phyloP scores from a whole-genome alignment of 2,888 invertebrate species.

The Agrochola macilenta region DNA sequence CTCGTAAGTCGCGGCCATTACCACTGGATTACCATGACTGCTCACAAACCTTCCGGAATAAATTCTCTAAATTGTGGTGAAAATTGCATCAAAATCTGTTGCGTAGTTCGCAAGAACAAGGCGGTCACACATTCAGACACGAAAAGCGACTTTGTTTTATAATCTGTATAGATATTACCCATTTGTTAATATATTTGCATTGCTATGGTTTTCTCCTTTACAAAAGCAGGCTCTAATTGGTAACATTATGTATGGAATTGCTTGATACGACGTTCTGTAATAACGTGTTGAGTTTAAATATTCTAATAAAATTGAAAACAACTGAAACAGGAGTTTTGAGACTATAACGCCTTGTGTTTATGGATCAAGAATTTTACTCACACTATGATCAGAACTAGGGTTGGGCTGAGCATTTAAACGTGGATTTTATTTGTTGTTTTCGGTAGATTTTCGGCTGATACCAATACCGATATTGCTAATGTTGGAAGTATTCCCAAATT shows the following conservation, averaged over 20 bases:
- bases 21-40: too few species aligned
- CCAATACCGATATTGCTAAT: not conserved
- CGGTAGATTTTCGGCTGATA: not conserved
- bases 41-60: too few species aligned
- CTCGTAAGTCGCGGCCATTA: too few species aligned
- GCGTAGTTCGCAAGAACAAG: not conserved
- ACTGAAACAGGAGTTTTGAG: constrained; percentile 20
- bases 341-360: constrained; percentile 37
- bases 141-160: not conserved
- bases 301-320: constrained; percentile 44
- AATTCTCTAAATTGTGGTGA: not conserved
- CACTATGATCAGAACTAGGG: not conserved
- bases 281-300: constrained; percentile 47
- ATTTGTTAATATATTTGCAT: not conserved
- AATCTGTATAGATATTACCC: not conserved
- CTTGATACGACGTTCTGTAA: constrained; percentile 32
- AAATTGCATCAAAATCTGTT: not conserved
- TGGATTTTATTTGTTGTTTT: not conserved
- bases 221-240: constrained; percentile 39
- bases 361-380: constrained; percentile 7
- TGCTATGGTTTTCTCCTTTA: constrained; percentile 9
- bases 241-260: constrained; percentile 24
- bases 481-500: not conserved
- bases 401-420: not conserved
- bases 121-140: not conserved